phyloP scores from a whole-genome alignment of 2,797 vertebrate species.

The Rhinatrema bivittatum region DNA sequence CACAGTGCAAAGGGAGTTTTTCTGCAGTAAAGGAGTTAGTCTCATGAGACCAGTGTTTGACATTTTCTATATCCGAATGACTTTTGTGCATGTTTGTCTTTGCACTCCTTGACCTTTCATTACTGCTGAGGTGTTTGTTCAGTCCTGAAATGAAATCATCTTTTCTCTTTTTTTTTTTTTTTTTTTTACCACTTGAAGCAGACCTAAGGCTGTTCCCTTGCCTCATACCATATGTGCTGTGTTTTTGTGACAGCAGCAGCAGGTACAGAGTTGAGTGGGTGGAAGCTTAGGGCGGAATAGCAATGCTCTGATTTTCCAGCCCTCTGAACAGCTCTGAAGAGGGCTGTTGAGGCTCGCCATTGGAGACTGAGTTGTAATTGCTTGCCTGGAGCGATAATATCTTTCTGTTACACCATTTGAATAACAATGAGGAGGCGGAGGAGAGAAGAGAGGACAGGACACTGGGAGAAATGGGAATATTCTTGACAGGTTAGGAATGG shows the following conservation, averaged over 20 bases:
- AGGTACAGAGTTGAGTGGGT: constrained; percentile 19
- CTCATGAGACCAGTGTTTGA: no score
- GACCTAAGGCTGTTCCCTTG: no score
- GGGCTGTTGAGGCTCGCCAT: constrained; percentile 41
- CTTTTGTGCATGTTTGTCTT: no score
- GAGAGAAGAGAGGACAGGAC: constrained; percentile 12
- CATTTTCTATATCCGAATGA: no score
- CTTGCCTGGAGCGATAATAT: constrained; percentile 55
- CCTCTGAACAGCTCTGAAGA: constrained; percentile 38
- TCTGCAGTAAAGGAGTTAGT: no score
- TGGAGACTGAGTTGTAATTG: constrained; percentile 59
- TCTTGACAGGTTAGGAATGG: no score
- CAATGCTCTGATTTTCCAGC: constrained; percentile 54
- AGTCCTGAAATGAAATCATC: no score
- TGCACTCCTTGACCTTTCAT: no score
- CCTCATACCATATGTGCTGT: constrained; percentile 16
- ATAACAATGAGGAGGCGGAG: constrained; percentile 45
- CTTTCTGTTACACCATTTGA: constrained; percentile 34
- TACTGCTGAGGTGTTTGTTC: no score
- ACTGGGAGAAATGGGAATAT: constrained; percentile 21
- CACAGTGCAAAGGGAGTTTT: no score
- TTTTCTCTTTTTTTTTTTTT: no score
- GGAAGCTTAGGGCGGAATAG: constrained; percentile 44
- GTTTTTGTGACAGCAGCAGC: constrained; percentile 18
- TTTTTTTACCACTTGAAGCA: no score